phyloP scores from a whole-genome alignment of 2,888 invertebrate species.

The Sinopyrophorus schimmeli region DNA sequence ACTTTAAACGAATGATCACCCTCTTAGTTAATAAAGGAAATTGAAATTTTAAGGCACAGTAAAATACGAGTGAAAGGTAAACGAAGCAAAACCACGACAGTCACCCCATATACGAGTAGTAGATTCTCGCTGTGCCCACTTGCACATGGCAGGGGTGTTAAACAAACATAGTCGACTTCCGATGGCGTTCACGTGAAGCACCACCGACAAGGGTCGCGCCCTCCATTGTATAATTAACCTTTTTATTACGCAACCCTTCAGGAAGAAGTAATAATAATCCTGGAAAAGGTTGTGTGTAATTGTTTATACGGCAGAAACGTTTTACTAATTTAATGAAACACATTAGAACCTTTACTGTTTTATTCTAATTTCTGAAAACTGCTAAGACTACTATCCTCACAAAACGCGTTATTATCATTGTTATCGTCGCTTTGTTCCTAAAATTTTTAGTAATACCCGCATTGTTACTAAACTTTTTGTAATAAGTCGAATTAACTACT shows the following conservation, averaged over 20 bases:
- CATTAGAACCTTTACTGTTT: constrained; percentile 46
- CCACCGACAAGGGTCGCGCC: constrained; percentile 43
- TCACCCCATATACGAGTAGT: constrained; percentile 19
- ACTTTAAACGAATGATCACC: constrained; percentile 12
- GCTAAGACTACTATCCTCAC: constrained; percentile 45
- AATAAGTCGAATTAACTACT: no score
- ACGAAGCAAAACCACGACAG: constrained; percentile 30
- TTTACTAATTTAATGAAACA: constrained; percentile 50
- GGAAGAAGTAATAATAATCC: constrained; percentile 50
- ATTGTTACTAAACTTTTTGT: no score
- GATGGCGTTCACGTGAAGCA: constrained; percentile 35
- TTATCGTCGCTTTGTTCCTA: constrained; percentile 29
- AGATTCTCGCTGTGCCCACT: constrained; percentile 27
- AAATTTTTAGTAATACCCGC: no score
- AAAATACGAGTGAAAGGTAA: constrained; percentile 27
- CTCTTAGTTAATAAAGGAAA: constrained; percentile 20
- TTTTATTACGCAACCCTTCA: constrained; percentile 51
- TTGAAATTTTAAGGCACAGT: constrained; percentile 25
- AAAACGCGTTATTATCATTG: constrained; percentile 43
- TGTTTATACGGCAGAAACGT: constrained; percentile 46
- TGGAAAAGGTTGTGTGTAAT: constrained; percentile 44
- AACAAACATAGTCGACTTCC: constrained; percentile 40
- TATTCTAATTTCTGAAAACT: constrained; percentile 47
- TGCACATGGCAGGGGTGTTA: constrained; percentile 38
- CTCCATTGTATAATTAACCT: constrained; percentile 50